Evolutionary conservation across 1,140 invertebrate species (phyloP).

Genomic region (Penaeus indicus): DNA sequence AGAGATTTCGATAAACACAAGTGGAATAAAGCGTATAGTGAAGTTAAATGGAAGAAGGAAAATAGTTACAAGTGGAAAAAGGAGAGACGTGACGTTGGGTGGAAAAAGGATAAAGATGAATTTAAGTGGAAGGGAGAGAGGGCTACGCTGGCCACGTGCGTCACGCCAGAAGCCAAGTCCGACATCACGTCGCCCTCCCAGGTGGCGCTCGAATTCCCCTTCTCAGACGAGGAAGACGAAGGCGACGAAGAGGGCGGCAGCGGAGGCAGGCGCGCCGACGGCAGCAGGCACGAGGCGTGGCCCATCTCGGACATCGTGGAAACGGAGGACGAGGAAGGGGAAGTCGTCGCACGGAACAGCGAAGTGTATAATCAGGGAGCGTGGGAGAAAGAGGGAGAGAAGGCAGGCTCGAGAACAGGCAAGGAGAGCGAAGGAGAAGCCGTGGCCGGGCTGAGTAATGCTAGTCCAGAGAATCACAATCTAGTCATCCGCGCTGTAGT

Average conservation of each 20-base stretch:
- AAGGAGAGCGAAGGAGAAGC: background rate
- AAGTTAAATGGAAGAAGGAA: conserved; percentile 16
- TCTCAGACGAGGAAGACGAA: conserved; percentile 50
- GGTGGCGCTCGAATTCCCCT: conserved; percentile 30
- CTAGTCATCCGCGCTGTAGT: conserved; percentile 1
- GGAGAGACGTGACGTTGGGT: conserved; percentile 19
- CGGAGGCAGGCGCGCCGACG: conserved; percentile 13
- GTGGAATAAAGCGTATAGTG: conserved; percentile 13
- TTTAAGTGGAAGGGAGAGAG: conserved; percentile 23
- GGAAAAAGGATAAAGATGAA: conserved; percentile 30
- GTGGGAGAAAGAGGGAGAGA: background rate
- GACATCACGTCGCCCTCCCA: conserved; percentile 37
- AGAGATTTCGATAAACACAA: background rate
- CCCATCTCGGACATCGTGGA: conserved; percentile 59
- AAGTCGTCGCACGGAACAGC: background rate
- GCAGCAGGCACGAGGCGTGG: conserved; percentile 39
- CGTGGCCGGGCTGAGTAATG: background rate
- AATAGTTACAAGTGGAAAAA: conserved; percentile 21
- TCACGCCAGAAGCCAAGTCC: background rate
- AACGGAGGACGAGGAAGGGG: conserved; percentile 57
- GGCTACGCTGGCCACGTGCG: background rate
- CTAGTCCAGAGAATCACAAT: background rate
- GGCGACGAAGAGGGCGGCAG: conserved; percentile 1
- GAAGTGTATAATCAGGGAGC: background rate
- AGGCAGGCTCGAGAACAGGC: background rate